Percentiles rank a stretch among this genome's conserved stretches.
phyloP scores from a whole-genome alignment of 2,888 invertebrate species.

The Agapostemon virescens region DNA sequence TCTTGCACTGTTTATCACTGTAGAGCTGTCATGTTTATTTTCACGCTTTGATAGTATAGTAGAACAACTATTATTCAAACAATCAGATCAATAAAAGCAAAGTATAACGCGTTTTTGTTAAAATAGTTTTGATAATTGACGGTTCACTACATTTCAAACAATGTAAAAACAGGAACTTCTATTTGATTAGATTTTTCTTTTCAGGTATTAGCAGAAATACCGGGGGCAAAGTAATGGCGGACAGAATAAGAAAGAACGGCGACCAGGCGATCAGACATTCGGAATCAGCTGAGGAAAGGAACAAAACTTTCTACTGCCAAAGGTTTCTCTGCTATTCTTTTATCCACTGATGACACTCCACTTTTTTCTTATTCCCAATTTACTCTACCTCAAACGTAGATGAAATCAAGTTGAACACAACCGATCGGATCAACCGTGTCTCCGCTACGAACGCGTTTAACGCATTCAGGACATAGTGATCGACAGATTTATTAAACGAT shows the following conservation, averaged over 20 bases:
- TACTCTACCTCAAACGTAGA: conserved; percentile 73
- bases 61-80: background rate
- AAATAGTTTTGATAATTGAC: background rate
- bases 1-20: background rate
- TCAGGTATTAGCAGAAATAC: conserved; percentile 81
- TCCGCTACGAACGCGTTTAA: conserved; percentile 25
- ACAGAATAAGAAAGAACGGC: conserved; percentile 29
- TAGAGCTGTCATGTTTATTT: background rate
- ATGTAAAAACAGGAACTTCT: background rate
- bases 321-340: conserved; percentile 69
- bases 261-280: conserved; percentile 57
- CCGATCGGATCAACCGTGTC: conserved; percentile 22
- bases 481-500: background rate
- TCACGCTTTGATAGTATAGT: background rate
- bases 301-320: conserved; percentile 68
- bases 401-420: conserved; percentile 46
- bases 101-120: background rate
- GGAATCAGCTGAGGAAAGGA: conserved; percentile 58
- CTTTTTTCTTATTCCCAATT: conserved; percentile 67
- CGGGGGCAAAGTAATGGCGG: conserved; percentile 80
- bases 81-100: background rate
- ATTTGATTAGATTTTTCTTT: conserved; percentile 1
- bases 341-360: conserved; percentile 60
- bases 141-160: background rate
- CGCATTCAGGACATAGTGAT: background rate